Evolutionary conservation across 2,113 vertebrate species (phyloP).

Genomic region (Pelmatolapia mariae): DNA sequence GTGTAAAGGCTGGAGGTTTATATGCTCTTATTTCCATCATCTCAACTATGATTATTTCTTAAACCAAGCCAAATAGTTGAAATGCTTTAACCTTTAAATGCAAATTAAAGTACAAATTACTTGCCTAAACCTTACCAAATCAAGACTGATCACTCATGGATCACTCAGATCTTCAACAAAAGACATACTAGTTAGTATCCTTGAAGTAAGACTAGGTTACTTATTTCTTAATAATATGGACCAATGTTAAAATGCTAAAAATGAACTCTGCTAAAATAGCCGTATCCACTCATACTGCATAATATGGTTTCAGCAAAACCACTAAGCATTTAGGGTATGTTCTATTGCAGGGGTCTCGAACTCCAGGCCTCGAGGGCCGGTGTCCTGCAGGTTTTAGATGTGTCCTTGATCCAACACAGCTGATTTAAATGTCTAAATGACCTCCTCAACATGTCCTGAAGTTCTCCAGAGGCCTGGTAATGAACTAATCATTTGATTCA

Average conservation of each 20-base stretch:
- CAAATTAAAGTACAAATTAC: background rate
- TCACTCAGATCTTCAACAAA: background rate
- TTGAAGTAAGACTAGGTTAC: background rate
- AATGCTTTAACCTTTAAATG: background rate
- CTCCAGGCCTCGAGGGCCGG: rapidly evolving
- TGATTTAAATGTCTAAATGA: too few species aligned
- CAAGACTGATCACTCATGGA: background rate
- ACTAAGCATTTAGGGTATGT: background rate
- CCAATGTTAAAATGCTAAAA: background rate
- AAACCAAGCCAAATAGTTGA: background rate
- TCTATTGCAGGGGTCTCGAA: too few species aligned
- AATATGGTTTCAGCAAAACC: background rate
- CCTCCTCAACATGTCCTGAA: too few species aligned
- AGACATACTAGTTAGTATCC: background rate
- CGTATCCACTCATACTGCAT: background rate
- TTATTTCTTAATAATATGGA: background rate
- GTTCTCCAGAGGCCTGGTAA: too few species aligned
- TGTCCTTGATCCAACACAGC: too few species aligned
- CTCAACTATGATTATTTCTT: background rate
- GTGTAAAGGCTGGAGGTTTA: background rate
- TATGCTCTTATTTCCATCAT: background rate
- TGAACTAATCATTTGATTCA: too few species aligned
- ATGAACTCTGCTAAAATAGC: background rate
- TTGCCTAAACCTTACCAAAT: background rate
- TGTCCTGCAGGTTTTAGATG: too few species aligned